phyloP scores from a whole-genome alignment of 2,113 vertebrate genomes.

The Lichenostomus cassidix region DNA sequence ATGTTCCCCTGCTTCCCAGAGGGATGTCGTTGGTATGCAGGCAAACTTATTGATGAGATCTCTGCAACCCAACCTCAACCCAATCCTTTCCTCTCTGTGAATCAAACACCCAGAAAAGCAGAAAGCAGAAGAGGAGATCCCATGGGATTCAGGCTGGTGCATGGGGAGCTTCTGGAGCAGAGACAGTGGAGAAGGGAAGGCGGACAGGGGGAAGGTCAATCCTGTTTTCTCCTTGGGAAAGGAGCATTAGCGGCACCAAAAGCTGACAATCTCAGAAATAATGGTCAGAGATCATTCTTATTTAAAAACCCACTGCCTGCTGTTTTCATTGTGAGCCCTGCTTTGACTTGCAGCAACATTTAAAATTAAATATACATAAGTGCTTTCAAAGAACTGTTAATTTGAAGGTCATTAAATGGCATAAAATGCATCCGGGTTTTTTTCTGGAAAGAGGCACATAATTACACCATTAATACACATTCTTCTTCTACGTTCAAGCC shows the following conservation, averaged over 20 bases:
- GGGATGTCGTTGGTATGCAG: not conserved
- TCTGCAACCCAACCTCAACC: not conserved
- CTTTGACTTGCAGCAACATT: conserved; percentile 72
- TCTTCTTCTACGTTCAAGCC: not conserved
- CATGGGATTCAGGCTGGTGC: rapidly evolving
- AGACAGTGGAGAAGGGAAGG: not conserved
- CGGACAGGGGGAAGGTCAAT: not conserved
- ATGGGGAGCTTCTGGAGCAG: not conserved
- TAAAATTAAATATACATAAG: conserved; percentile 84
- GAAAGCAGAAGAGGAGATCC: not conserved
- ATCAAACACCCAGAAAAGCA: not conserved
- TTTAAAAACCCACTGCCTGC: conserved; percentile 75
- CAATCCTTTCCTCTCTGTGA: not conserved
- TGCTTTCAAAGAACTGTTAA: conserved; percentile 78
- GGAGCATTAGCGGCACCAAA: conserved; percentile 28
- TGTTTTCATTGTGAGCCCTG: conserved; percentile 66
- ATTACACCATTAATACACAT: conserved; percentile 58
- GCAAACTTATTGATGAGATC: not conserved
- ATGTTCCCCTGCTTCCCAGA: not conserved
- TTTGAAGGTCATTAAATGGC: conserved; percentile 81
- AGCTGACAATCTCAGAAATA: conserved; percentile 70
- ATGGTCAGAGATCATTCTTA: conserved; percentile 71
- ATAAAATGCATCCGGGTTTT: conserved; percentile 66
- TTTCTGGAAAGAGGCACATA: conserved; percentile 55
- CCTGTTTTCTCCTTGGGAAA: not conserved